Base-by-base conservation (phyloP, 2,797 vertebrate genomes). In the Bovichtus variegatus region DNA sequence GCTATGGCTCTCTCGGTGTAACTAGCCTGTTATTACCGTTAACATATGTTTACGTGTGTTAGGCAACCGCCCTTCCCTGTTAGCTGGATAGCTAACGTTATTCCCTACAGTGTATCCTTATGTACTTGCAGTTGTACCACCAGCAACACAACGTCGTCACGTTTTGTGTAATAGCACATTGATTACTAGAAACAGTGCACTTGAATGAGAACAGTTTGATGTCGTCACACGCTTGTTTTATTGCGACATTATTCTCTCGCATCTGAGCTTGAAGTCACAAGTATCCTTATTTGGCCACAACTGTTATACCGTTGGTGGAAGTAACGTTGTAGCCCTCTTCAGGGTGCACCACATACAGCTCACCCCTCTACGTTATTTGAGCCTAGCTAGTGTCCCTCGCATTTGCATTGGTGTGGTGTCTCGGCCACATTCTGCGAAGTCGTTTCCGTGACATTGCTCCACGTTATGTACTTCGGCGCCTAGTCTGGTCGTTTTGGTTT, bases 81-180 rank as follows among this genome's bases (percentile, higher is more conserved):
- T 81, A 74, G 67, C 82, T 6, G 7, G 0, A 6, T 10, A 25
- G 81, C 81, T 74, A 74, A 61, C 74, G 31, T 64, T 46, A 47
- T 67, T 55, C 57, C 74, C 47, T 4, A 34, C 67, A 63, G 38
- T 60, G 23, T 55, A 77, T 44, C 44, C 43, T 27, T 68, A 76
- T 76, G 46, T 58, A 65, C 60, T 73, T 71, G 61, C 51, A 78
- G 12, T 64, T 66, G 62, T 16, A 68, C 41, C 70, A 72, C 46
- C 55, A 85, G 72, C 62, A 86, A 87, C 81, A 81, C 77, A 85
- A 82, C 88, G 83, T 87, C 90, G 87, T 87, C 84, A 87, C 80
- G 58, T 77, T 91, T 87, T 82, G 63, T 76, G 63, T 46, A 9
- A 2, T 50, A 49, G 46, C 72, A 82, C 62, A 58, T 47, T 69